Evolutionary conservation across 2,797 vertebrate species (phyloP).

Genomic region (Alauda arvensis): DNA sequence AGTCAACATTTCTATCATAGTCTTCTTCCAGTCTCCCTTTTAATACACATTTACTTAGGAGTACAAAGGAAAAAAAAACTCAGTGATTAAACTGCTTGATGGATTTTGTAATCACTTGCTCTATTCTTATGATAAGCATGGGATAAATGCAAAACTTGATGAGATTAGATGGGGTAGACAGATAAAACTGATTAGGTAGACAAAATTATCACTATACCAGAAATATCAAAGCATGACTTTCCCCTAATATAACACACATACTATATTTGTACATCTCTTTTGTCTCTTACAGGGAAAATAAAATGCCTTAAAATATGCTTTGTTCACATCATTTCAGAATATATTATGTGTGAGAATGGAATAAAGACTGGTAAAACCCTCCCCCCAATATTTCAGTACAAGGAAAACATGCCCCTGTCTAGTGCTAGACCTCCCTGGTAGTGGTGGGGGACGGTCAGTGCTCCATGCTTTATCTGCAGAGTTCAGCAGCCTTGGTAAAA

Average conservation of each 20-base stretch:
- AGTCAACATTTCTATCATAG: neutral
- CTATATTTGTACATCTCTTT: neutral
- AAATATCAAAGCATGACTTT: slow-evolving; percentile 15
- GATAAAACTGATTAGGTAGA: slow-evolving; percentile 41
- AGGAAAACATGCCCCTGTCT: neutral
- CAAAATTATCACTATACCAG: slow-evolving; percentile 7
- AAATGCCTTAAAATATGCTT: neutral
- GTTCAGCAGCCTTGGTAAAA: neutral
- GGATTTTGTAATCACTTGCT: slow-evolving; percentile 33
- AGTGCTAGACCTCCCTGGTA: neutral
- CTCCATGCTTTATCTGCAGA: neutral
- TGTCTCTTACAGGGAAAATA: neutral
- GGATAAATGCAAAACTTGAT: slow-evolving; percentile 24
- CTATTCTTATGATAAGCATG: neutral
- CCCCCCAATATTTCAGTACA: neutral
- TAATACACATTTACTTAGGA: neutral
- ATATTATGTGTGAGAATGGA: neutral
- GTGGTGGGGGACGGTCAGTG: neutral
- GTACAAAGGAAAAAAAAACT: neutral
- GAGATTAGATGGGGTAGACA: slow-evolving; percentile 42
- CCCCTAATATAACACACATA: neutral
- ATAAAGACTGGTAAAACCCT: neutral
- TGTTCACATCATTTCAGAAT: slow-evolving; percentile 4
- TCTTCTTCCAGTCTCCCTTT: neutral
- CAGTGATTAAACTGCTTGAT: slow-evolving; percentile 13